Evolutionary conservation across 1,140 invertebrate genomes (phyloP).

Genomic region (Drosophila murphyi): DNA sequence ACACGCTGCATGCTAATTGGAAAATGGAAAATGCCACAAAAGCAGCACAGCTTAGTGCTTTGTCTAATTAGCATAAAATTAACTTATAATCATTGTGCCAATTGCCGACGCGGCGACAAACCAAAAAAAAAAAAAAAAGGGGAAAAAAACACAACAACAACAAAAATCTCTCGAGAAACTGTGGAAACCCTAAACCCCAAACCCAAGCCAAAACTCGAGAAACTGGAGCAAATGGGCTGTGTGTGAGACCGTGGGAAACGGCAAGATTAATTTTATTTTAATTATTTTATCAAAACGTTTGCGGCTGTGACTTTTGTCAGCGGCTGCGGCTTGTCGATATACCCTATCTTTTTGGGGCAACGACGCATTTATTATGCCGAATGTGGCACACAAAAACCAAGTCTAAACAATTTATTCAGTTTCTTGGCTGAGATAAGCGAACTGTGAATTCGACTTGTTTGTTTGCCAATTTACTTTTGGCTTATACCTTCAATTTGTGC

Average conservation of each 20-base stretch:
- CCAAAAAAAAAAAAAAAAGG: background rate
- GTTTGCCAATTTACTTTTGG: too few relatives aligned
- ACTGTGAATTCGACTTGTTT: background rate
- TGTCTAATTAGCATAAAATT: constrained; percentile 74
- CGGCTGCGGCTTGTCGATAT: constrained; percentile 41
- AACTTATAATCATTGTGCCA: constrained; percentile 76
- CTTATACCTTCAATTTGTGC: too few relatives aligned
- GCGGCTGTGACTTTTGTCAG: constrained; percentile 32
- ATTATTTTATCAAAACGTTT: constrained; percentile 81
- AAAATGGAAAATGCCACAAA: constrained; percentile 49
- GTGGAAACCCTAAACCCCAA: constrained; percentile 2
- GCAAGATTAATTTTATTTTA: constrained; percentile 77
- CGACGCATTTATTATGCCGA: background rate
- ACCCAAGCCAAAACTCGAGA: constrained; percentile 17
- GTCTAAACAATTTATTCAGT: too few relatives aligned
- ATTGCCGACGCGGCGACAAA: constrained; percentile 44
- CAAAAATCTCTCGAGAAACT: background rate
- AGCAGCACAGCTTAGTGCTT: constrained; percentile 12
- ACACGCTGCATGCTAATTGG: constrained; percentile 65
- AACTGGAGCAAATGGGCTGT: constrained; percentile 52
- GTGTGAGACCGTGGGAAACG: constrained; percentile 67
- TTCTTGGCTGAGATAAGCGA: background rate
- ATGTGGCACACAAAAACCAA: background rate
- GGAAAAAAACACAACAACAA: background rate
- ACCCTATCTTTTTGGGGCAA: constrained; percentile 9